phyloP scores from a whole-genome alignment of 1,140 invertebrate species.

The Cyclargus thomasi region DNA sequence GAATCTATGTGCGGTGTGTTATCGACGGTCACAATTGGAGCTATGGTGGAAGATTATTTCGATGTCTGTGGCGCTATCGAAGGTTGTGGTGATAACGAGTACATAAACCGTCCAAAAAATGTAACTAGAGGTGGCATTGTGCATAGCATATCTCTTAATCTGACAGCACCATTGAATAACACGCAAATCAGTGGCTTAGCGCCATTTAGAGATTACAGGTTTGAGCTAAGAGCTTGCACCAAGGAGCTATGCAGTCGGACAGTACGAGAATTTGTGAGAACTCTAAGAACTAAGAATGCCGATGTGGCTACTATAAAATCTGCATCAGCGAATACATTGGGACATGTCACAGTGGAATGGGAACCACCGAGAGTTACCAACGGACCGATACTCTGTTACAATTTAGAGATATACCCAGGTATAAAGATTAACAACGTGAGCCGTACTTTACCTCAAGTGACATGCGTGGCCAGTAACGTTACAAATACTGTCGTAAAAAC shows the following conservation, averaged over 20 bases:
- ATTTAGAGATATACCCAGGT: constrained; percentile 47
- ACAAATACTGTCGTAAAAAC: constrained; percentile 35
- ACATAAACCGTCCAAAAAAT: constrained; percentile 37
- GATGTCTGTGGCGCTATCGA: constrained; percentile 44
- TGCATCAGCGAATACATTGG: constrained; percentile 28
- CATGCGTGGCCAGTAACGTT: constrained; percentile 42
- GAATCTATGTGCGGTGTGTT: constrained; percentile 59
- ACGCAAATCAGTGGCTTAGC: constrained; percentile 49
- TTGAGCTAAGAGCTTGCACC: constrained; percentile 53
- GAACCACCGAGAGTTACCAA: constrained; percentile 47
- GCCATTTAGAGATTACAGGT: constrained; percentile 58
- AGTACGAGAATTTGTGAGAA: constrained; percentile 45
- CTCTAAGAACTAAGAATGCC: constrained; percentile 39
- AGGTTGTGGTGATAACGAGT: constrained; percentile 34
- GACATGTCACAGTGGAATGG: constrained; percentile 49
- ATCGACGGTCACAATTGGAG: constrained; percentile 45
- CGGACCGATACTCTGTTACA: constrained; percentile 51
- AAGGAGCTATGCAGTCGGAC: constrained; percentile 43
- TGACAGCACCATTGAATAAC: constrained; percentile 35
- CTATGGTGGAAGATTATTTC: constrained; percentile 55
- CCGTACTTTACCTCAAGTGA: constrained; percentile 39
- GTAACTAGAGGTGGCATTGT: constrained; percentile 37
- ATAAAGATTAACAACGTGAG: constrained; percentile 34
- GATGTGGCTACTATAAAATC: constrained; percentile 41
- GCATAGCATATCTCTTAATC: constrained; percentile 39